phyloP scores from a whole-genome alignment of 2,113 vertebrate genomes.

The Colius striatus region DNA sequence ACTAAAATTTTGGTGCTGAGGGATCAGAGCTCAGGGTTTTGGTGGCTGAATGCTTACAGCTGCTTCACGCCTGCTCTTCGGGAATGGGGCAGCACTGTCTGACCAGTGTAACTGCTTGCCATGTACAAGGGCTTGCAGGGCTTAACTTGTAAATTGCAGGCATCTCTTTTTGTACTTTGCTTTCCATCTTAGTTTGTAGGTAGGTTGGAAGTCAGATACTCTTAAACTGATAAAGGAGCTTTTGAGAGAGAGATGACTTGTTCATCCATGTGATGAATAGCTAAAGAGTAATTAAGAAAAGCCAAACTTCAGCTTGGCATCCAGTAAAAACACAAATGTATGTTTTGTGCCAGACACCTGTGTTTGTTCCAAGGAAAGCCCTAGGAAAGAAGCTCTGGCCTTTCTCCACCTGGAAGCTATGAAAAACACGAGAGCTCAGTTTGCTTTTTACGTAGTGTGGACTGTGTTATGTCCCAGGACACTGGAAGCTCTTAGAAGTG shows the following conservation, averaged over 20 bases:
- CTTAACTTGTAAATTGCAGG: neutral
- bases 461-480: neutral
- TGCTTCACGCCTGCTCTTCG: rapidly evolving
- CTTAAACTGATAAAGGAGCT: neutral
- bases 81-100: rapidly evolving
- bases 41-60: neutral
- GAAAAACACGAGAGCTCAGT: constrained; percentile 20
- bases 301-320: constrained; percentile 8
- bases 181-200: neutral
- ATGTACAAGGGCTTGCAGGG: neutral
- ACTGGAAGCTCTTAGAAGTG: neutral
- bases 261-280: neutral
- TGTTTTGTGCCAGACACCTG: constrained; percentile 22
- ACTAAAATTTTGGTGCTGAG: rapidly evolving
- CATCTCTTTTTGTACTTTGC: neutral
- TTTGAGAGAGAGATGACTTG: neutral
- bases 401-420: constrained; percentile 41
- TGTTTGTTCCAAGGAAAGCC: constrained; percentile 41
- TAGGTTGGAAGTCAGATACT: neutral
- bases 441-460: neutral
- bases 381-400: constrained; percentile 10
- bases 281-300: constrained; percentile 5
- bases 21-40: rapidly evolving
- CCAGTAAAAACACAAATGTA: neutral
- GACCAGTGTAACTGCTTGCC: rapidly evolving